Evolutionary conservation across 2,797 vertebrate species (phyloP), one percentile per base, ranked within the genome.

Genomic region (Distichodus sexfasciatus): DNA sequence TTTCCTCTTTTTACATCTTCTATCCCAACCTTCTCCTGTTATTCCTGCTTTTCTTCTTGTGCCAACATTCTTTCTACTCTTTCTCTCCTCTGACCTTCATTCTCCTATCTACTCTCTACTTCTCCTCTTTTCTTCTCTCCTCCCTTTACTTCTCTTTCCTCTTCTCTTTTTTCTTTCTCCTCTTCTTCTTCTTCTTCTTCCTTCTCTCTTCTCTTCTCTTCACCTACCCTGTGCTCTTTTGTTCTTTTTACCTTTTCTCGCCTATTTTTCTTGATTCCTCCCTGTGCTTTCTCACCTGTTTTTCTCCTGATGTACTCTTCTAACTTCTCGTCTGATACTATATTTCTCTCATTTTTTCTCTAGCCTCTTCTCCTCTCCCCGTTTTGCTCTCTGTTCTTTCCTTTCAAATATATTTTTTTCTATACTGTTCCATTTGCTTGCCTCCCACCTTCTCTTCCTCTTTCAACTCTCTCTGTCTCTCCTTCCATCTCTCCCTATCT

Each of bases 241-340:
- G 1, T 11, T 47, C 8, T 24, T 24, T 11, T 47, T 21, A 10
- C 5, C 5, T 23, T 23, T 4, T 11, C 17, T n/a, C n/a, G 3
- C 74, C 77, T 76, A 75, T 66, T 23, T 60, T 71, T 15, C 8
- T 12, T 4, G 15, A 11, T 28, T 14, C 15, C 6, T 6, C 12
- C 23, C 14, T 14, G 23, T 29, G 23, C 3, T 10, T 12, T 29
- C 12, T 7, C 9, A 12, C 15, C 26, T 15, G 14, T n/a, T 29
- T 8, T 3, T 51, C 19, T 51, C 48, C 2, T 15, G 4, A 3
- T 3, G 6, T 17, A 38, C 33, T 15, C 1, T 72, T 15, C n/a
- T 19, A 0, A 26, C 15, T 24, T 40, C 41, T 24, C 7, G 9
- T 12, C 41, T 23, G 3, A 1, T 35, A 1, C 23, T 6, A 15